Conservation (phyloP, 2,797 vertebrate species). For the Acanthurus lineatus region DNA sequence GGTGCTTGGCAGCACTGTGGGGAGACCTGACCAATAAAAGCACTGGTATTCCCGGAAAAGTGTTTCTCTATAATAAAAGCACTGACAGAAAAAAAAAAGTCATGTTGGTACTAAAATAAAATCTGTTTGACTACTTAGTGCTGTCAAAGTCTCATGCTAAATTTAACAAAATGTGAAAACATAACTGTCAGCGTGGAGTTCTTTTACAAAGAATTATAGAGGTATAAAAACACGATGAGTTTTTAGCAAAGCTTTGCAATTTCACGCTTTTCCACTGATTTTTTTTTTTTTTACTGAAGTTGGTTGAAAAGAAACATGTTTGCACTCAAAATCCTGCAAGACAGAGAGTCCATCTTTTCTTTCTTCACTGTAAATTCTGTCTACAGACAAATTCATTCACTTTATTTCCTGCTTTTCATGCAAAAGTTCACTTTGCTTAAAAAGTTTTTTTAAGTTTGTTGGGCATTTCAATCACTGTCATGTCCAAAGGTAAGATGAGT, state of each 20-base stretch:
- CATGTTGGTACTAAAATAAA: neutral
- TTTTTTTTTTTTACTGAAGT: neutral
- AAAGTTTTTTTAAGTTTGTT: neutral
- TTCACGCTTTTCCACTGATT: neutral
- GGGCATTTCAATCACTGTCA: neutral
- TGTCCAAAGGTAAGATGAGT: neutral
- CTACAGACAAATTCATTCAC: neutral
- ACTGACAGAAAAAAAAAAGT: neutral
- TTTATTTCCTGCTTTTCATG: neutral
- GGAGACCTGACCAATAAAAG: constrained; percentile 27
- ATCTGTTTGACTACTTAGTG: neutral
- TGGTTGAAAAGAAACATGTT: neutral
- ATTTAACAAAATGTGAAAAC: constrained; percentile 8
- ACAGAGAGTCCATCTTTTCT: neutral
- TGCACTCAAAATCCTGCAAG: neutral
- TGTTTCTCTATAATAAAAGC: constrained; percentile 4
- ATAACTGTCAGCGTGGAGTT: neutral
- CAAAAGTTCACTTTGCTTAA: neutral
- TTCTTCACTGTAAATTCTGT: neutral
- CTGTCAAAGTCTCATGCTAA: neutral
- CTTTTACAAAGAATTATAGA: neutral
- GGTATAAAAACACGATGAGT: neutral
- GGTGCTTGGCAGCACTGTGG: constrained; percentile 25
- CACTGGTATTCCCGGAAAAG: constrained; percentile 34
- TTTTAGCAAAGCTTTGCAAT: neutral